Base-by-base conservation (phyloP, 2,888 invertebrate genomes). In the Sarcophaga variegata region DNA sequence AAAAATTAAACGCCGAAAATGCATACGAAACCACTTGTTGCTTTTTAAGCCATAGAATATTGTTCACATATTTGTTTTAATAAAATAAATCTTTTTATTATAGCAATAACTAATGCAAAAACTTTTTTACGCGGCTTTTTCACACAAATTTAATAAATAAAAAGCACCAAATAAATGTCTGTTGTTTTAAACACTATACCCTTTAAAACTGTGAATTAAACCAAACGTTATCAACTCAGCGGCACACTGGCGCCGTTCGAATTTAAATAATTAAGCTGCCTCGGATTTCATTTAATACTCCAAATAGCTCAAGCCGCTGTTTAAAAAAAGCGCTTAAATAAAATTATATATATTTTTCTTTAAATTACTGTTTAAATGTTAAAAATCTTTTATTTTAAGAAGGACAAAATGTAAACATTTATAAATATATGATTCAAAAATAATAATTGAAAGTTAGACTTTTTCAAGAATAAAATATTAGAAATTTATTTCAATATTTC, bases 11-110 rank as follows among this genome's bases (percentile, higher is more conserved):
- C 49, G 72, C 81, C 81, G 77, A 78, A 81, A 78, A 71, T 77
- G 72, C 63, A 81, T 54, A 85, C 78, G 47, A 77, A 81, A 82
- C 45, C 81, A 85, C 85, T 85, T 85, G 85, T 85, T 82, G 78
- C 81, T 64, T 11, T 25, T 62, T 47, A 62, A 17, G 60, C 17
- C 10, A 14, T 64, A 64, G 14, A 25, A 10, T 27, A 3, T 14
- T 37, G 47, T 45, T 62, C 17, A 60, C 4, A 4, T 4, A n/a
- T 49, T 62, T 62, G 8, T 66, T 63, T 75, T 64, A 1, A 11
- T 54, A 54, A 76, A 22, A 25, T 70, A 4, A 37, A 17, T n/a
- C 10, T 37, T 2, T 37, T 37, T 37, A 37, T 37, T 37, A 37
- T 37, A 1, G 8, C 37, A 37, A 37, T 37, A 37, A 37, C 37